A percentile compares a stretch with the other conserved stretches of the same genome.
Conservation (phyloP, 1,140 invertebrate species). For the Mactra quadrangularis region DNA sequence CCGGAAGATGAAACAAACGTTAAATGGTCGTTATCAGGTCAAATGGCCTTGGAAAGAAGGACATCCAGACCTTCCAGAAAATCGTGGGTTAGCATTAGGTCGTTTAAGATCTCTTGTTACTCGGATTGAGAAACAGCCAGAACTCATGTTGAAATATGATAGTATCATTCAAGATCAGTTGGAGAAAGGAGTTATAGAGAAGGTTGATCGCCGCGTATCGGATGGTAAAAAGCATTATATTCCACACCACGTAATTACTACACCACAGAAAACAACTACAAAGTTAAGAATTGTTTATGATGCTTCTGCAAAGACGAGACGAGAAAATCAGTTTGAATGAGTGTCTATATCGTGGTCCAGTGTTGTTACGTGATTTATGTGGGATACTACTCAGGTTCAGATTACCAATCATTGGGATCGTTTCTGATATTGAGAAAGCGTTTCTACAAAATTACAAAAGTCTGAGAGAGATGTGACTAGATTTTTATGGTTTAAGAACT, state of each 20-base stretch:
- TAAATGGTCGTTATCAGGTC: constrained; percentile 28
- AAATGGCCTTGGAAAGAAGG: constrained; percentile 35
- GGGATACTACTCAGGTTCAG: neutral
- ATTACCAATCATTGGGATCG: neutral
- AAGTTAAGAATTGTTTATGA: constrained; percentile 9
- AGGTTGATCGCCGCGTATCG: neutral
- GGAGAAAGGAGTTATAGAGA: constrained; percentile 30
- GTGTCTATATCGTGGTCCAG: constrained; percentile 4
- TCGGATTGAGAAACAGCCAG: constrained; percentile 33
- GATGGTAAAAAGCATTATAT: constrained; percentile 1
- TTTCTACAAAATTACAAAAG: constrained; percentile 1
- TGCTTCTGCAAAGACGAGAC: constrained; percentile 9
- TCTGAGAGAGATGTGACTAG: constrained; percentile 43
- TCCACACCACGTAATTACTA: constrained; percentile 1
- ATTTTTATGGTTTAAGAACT: constrained; percentile 48
- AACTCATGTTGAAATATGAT: constrained; percentile 54
- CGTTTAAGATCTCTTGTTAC: constrained; percentile 22
- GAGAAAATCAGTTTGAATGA: constrained; percentile 7
- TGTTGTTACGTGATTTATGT: constrained; percentile 18
- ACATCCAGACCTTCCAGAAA: constrained; percentile 40
- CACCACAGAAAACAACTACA: constrained; percentile 12
- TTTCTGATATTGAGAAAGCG: constrained; percentile 6
- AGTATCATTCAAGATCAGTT: constrained; percentile 35
- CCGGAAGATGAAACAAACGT: neutral
- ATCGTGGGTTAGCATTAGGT: constrained; percentile 27